Conservation (phyloP, 2,888 invertebrate genomes). For the Eumerus sabulonum region DNA sequence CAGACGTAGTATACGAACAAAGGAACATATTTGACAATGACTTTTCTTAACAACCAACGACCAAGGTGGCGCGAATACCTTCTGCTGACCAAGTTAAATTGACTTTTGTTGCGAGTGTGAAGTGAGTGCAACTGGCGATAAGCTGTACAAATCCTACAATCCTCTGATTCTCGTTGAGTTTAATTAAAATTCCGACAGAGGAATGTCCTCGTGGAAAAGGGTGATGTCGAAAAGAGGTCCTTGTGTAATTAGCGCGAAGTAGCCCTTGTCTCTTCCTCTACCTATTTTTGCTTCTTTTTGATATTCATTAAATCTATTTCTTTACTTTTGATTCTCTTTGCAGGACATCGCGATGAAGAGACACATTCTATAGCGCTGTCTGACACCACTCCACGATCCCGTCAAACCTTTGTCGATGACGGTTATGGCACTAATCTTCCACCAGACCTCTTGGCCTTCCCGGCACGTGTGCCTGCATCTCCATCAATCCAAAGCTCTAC, state of each 20-base stretch:
- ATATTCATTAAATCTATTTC: neutral
- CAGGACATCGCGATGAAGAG: slow-evolving; percentile 85
- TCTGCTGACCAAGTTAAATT: too few relatives aligned
- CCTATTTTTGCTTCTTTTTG: neutral
- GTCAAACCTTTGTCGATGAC: slow-evolving; percentile 78
- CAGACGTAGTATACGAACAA: slow-evolving; percentile 16
- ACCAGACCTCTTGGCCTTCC: slow-evolving; percentile 90
- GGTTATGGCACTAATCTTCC: slow-evolving; percentile 84
- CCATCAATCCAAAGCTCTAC: slow-evolving; percentile 90
- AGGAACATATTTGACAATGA: neutral
- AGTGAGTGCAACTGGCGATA: too few relatives aligned
- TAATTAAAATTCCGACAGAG: too few relatives aligned
- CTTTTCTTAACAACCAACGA: too few relatives aligned
- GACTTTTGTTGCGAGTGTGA: too few relatives aligned
- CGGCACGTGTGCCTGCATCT: slow-evolving; percentile 84
- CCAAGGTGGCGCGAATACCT: too few relatives aligned
- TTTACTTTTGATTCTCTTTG: slow-evolving; percentile 70
- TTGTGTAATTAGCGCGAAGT: too few relatives aligned
- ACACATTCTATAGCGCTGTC: slow-evolving; percentile 85
- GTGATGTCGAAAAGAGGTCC: too few relatives aligned
- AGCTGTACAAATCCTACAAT: too few relatives aligned
- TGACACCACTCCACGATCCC: slow-evolving; percentile 81
- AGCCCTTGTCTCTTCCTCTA: too few relatives aligned
- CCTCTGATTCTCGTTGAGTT: too few relatives aligned
- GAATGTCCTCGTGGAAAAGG: too few relatives aligned